Conservation (phyloP, 2,888 invertebrate genomes). For the Selenia dentaria region DNA sequence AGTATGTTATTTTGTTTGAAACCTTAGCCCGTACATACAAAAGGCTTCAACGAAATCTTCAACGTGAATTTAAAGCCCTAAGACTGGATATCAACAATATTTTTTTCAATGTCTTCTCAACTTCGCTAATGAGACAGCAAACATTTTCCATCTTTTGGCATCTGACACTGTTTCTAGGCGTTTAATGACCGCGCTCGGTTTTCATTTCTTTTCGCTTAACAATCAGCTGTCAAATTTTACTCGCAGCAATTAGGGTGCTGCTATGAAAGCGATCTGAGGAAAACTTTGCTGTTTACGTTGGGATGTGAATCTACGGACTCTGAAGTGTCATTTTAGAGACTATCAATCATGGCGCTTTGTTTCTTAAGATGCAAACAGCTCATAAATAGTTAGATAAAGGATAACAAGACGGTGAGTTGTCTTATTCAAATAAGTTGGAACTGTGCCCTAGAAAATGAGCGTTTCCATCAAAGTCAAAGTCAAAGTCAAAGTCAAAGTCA, state of each 20-base stretch:
- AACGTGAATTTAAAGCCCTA: too few relatives aligned
- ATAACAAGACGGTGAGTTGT: too few relatives aligned
- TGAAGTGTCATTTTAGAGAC: constrained; percentile 53
- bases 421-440: too few relatives aligned
- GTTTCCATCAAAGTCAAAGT: too few relatives aligned
- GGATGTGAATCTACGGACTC: constrained; percentile 37
- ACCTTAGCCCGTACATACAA: too few relatives aligned
- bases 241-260: constrained; percentile 57
- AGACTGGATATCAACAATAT: neutral
- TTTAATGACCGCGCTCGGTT: constrained; percentile 28
- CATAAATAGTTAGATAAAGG: constrained; percentile 54
- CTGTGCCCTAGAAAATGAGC: too few relatives aligned
- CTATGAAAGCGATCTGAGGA: constrained; percentile 59
- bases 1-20: too few relatives aligned
- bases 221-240: constrained; percentile 66
- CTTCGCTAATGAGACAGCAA: neutral
- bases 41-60: too few relatives aligned
- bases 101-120: neutral
- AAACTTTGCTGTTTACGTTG: constrained; percentile 65
- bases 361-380: constrained; percentile 55
- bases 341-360: constrained; percentile 66
- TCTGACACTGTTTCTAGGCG: constrained; percentile 8
- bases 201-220: constrained; percentile 52
- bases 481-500: too few relatives aligned
- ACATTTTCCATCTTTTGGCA: constrained; percentile 9